Evolutionary conservation across 2,113 vertebrate genomes (phyloP).

Genomic region (Silurus asotus): DNA sequence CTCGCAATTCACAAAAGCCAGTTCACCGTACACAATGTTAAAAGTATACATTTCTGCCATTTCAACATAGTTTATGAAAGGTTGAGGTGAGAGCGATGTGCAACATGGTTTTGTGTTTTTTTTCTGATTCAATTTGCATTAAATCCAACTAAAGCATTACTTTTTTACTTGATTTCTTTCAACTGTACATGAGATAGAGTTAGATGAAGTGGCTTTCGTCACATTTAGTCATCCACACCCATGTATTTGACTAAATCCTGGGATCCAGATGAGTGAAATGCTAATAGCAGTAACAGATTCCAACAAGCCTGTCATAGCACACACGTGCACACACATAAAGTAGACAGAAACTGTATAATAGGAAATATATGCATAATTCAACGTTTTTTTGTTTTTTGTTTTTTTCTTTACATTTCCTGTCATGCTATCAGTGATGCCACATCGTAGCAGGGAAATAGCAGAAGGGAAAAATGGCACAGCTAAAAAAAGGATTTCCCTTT

Average conservation of each 20-base stretch:
- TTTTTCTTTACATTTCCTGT: conserved; percentile 16
- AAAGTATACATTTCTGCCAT: neutral
- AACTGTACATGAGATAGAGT: neutral
- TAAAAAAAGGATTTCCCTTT: conserved; percentile 14
- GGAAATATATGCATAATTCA: conserved; percentile 12
- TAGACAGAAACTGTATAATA: conserved; percentile 16
- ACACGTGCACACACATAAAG: neutral
- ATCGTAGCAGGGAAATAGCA: neutral
- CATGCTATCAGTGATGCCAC: neutral
- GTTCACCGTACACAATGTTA: neutral
- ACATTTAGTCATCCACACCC: conserved; percentile 22
- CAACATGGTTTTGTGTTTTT: neutral
- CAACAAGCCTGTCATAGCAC: conserved; percentile 27
- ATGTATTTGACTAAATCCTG: conserved; percentile 19
- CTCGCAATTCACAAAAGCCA: neutral
- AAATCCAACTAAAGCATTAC: neutral
- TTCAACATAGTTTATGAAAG: neutral
- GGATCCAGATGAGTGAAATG: conserved; percentile 30
- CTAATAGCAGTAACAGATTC: conserved; percentile 23
- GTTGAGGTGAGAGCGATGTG: neutral
- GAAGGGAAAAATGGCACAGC: neutral
- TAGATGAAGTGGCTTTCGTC: neutral
- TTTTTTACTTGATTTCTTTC: neutral
- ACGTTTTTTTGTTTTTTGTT: neutral
- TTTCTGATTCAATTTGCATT: neutral